phyloP scores from a whole-genome alignment of 1,140 invertebrate genomes.

The Tetragonula clypearis region DNA sequence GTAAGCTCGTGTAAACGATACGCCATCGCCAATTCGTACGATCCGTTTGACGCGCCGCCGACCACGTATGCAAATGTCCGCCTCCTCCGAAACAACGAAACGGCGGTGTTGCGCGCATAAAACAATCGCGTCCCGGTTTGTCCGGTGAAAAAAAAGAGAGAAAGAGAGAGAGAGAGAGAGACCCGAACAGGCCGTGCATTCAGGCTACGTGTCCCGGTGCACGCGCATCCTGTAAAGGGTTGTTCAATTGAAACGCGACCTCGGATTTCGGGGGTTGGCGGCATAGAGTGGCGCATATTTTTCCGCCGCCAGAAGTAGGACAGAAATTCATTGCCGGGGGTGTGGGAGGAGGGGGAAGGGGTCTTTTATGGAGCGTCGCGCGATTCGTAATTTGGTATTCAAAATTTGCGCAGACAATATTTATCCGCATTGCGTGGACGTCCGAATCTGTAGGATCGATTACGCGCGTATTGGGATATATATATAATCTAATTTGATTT shows the following conservation, averaged over 20 bases:
- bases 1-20: constrained; percentile 26
- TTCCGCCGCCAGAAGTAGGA: neutral
- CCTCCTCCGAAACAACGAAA: neutral
- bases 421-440: neutral
- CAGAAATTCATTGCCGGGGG: neutral
- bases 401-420: neutral
- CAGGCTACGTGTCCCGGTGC: neutral
- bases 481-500: neutral
- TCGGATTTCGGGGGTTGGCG: neutral
- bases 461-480: neutral
- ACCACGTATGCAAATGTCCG: constrained; percentile 27
- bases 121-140: constrained; percentile 29
- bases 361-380: neutral
- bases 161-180: neutral
- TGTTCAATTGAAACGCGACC: constrained; percentile 24
- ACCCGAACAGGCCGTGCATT: neutral
- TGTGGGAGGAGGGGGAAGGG: too few relatives aligned
- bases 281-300: constrained; percentile 10
- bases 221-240: constrained; percentile 24
- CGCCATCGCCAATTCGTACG: neutral
- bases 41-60: constrained; percentile 19
- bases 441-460: neutral
- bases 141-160: neutral
- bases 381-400: neutral
- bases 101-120: constrained; percentile 26